phyloP scores from a whole-genome alignment of 2,113 vertebrate genomes.

The Terrapene triunguis region DNA sequence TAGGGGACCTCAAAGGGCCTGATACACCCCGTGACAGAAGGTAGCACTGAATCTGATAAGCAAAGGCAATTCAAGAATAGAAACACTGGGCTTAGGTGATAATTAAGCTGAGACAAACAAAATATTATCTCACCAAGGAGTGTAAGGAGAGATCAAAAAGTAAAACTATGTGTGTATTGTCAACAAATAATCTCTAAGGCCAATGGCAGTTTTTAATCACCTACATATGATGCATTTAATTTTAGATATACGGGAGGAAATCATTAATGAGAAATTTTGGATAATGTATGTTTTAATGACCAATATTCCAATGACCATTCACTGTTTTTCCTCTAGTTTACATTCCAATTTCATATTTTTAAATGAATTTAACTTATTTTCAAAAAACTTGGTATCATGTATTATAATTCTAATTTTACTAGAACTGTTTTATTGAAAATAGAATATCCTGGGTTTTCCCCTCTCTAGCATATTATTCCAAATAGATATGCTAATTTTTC shows the following conservation, averaged over 20 bases:
- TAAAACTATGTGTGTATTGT: neutral
- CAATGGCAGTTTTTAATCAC: neutral
- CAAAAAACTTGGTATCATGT: neutral
- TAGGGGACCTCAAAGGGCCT: no score
- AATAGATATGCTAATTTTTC: slow-evolving; percentile 47
- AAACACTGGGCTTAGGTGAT: neutral
- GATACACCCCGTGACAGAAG: neutral
- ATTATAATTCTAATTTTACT: slow-evolving; percentile 27
- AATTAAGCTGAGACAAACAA: neutral
- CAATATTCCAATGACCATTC: neutral
- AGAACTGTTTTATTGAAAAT: slow-evolving; percentile 48
- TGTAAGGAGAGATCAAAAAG: neutral
- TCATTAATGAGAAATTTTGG: neutral
- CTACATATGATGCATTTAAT: neutral
- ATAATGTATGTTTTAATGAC: neutral
- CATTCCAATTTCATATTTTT: neutral
- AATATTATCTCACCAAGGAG: neutral
- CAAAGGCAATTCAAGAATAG: neutral
- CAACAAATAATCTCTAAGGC: neutral
- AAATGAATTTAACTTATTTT: slow-evolving; percentile 39
- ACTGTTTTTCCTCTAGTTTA: neutral
- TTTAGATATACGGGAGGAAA: neutral
- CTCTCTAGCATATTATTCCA: neutral
- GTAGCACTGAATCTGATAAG: neutral
- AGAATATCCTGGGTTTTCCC: slow-evolving; percentile 22